Base-by-base conservation (phyloP, 2,888 invertebrate genomes). In the Hipparchia semele region DNA sequence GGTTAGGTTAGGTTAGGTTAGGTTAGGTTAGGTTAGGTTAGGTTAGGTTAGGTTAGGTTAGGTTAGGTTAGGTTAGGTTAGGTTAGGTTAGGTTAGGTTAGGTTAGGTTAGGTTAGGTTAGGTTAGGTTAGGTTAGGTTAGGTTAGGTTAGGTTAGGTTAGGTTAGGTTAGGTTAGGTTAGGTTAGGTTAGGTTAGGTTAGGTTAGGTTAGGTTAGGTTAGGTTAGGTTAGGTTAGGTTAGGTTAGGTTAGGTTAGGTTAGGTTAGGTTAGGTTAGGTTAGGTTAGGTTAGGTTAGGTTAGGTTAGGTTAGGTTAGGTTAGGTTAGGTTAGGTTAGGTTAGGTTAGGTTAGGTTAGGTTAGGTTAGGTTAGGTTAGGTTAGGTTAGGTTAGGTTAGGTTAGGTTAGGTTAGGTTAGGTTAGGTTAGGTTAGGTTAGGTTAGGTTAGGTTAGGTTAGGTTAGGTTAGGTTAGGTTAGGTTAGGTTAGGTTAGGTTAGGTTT, bases 401-500 rank as follows among this genome's bases (percentile, higher is more conserved):
- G 76, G 76, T 76, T 76, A 76, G 76, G 76, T 76, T 76, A 76
- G 76, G 76, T 76, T 76, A 76, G 76, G 76, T 76, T 76, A 76
- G 76, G 76, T 76, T 76, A 76, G 76, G 76, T 76, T 76, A 76
- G 76, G 76, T 76, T 76, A 73, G 75, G 75, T 75, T 75, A 75
- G 75, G 75, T 75, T 75, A 75, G 75, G 76, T 76, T 76, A 76
- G 75, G 76, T 76, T 76, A 76, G 76, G 76, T 75, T 75, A 72
- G 75, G 74, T 72, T 72, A 72, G 72, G 72, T 72, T 73, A 73
- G 73, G 73, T 73, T 73, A 73, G 73, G 73, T 73, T 73, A 73
- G 73, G 73, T 73, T 69, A 69, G 73, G 61, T 23, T 58, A 58
- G 58, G 58, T 58, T n/a, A n/a, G n/a, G n/a, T n/a, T n/a, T n/a